A percentile compares a stretch with the other conserved stretches of the same genome.
These are phyloP conservation scores for Pachyrhynchus sulphureomaculatus DNA, from an alignment of 1,140 invertebrate species.

Conservation along the genomic window DNA sequence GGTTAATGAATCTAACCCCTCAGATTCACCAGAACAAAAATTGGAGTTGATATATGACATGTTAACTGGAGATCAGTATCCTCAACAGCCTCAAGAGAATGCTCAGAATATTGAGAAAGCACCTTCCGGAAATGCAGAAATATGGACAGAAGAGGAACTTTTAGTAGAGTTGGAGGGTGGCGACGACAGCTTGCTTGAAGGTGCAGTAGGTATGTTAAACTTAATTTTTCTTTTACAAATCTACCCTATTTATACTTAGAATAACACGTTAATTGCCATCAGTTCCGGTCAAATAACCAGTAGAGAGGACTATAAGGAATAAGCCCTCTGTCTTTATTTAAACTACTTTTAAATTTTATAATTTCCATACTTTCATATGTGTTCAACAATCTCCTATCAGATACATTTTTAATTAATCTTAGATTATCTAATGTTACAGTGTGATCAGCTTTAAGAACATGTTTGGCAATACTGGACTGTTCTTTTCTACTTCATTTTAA, in stretches of 20 bases:
- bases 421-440: too few species aligned
- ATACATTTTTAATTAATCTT: too few species aligned
- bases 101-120: background rate
- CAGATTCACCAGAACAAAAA: constrained; percentile 15
- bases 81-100: background rate
- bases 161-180: background rate
- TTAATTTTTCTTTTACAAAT: too few species aligned
- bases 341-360: too few species aligned
- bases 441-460: too few species aligned
- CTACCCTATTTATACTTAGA: too few species aligned
- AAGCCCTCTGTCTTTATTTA: too few species aligned
- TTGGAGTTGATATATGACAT: constrained; percentile 37
- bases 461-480: too few species aligned
- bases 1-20: constrained; percentile 27
- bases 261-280: background rate
- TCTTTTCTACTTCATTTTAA: too few species aligned
- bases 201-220: background rate
- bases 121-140: background rate
- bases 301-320: too few species aligned
- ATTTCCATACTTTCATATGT: too few species aligned
- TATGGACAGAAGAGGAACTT: background rate
- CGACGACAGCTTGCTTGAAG: constrained; percentile 7
- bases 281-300: background rate
- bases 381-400: too few species aligned
- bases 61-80: constrained; percentile 14